A percentile compares a stretch with the other conserved stretches of the same genome.
phyloP scores from a whole-genome alignment of 2,113 vertebrate genomes.

The Platysteira castanea region DNA sequence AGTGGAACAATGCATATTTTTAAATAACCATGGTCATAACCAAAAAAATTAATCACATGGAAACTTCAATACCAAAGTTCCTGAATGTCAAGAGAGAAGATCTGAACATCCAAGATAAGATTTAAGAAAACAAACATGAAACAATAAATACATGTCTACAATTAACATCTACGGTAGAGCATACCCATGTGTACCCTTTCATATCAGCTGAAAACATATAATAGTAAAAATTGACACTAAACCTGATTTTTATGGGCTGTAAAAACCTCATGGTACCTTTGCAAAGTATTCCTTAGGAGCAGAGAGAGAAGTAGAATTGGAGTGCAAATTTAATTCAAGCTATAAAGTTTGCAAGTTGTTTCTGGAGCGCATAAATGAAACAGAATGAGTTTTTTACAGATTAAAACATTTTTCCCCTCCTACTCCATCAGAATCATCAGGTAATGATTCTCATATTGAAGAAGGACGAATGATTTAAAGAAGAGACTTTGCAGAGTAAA shows the following conservation, averaged over 20 bases:
- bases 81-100: neutral
- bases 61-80: neutral
- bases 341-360: neutral
- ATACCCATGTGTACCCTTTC: neutral
- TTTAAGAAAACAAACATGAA: neutral
- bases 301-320: neutral
- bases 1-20: neutral
- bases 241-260: neutral
- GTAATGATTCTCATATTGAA: neutral
- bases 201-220: neutral
- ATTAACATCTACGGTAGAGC: neutral
- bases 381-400: neutral
- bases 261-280: neutral
- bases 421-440: neutral
- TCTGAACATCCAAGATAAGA: neutral
- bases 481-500: neutral
- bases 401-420: neutral
- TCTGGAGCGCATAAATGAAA: neutral
- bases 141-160: neutral
- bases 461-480: neutral
- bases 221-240: neutral
- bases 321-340: neutral
- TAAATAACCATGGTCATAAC: neutral
- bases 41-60: neutral
- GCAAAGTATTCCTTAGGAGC: neutral